phyloP scores from a whole-genome alignment of 2,113 vertebrate genomes.

The Lathamus discolor region DNA sequence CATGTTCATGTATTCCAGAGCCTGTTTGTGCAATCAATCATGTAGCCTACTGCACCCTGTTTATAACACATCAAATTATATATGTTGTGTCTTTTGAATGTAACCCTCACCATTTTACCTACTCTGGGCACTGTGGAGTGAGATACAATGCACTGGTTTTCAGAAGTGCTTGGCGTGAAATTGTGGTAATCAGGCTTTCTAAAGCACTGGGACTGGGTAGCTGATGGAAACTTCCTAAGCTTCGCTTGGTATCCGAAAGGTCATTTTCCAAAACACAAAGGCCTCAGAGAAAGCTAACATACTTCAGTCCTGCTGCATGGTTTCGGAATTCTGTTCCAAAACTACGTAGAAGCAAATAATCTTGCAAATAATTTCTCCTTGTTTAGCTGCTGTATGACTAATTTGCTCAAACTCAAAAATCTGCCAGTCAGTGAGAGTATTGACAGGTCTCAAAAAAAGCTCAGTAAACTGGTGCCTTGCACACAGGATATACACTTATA shows the following conservation, averaged over 20 bases:
- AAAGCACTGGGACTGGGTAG: background rate
- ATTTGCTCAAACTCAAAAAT: background rate
- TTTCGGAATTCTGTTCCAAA: background rate
- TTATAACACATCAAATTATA: background rate
- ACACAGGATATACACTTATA: background rate
- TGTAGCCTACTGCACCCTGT: background rate
- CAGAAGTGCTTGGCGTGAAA: background rate
- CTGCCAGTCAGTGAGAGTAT: background rate
- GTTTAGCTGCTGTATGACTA: background rate
- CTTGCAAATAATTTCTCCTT: background rate
- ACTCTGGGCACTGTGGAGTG: background rate
- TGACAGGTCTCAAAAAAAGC: background rate
- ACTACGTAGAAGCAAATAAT: background rate
- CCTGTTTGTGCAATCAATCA: background rate
- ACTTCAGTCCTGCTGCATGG: background rate
- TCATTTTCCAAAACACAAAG: background rate
- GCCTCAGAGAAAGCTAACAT: background rate
- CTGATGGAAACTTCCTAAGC: background rate
- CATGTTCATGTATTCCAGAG: accelerated
- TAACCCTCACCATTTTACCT: background rate
- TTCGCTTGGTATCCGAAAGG: background rate
- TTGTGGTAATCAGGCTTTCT: background rate
- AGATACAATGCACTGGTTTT: background rate
- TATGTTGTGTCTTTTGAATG: background rate
- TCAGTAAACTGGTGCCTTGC: background rate